phyloP scores from a whole-genome alignment of 1,140 invertebrate genomes.

The Chionoecetes opilio region DNA sequence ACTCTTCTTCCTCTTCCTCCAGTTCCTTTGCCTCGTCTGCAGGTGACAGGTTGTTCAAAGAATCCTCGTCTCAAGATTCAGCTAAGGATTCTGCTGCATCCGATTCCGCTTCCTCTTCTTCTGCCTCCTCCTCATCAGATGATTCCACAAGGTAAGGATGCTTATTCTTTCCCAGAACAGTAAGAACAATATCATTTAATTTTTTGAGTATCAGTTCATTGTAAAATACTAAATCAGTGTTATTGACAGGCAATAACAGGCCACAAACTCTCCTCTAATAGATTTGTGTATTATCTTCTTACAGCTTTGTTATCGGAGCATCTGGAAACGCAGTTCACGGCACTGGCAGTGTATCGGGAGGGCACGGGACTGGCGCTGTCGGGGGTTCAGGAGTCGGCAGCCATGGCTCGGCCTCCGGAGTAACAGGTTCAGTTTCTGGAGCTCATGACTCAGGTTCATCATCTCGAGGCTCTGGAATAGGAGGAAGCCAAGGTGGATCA shows the following conservation, averaged over 20 bases:
- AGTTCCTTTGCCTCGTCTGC: background rate
- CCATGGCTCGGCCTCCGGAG: no score
- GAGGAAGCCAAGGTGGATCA: no score
- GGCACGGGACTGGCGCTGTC: background rate
- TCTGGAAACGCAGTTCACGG: background rate
- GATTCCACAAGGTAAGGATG: background rate
- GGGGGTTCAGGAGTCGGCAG: no score
- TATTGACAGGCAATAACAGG: no score
- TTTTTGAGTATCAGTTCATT: no score
- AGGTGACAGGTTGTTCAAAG: background rate
- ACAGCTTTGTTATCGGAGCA: background rate
- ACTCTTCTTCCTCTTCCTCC: background rate
- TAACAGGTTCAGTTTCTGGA: slow-evolving; percentile 6
- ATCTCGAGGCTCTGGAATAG: background rate
- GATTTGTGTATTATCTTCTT: background rate
- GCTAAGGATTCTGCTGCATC: background rate
- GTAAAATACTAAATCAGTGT: no score
- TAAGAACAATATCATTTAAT: no score
- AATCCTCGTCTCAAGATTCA: background rate
- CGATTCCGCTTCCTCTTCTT: background rate
- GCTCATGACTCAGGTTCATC: no score
- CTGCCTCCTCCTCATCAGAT: background rate
- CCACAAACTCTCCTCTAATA: no score
- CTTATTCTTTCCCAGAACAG: background rate
- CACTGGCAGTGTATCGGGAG: background rate